Base-by-base conservation (phyloP, 2,888 invertebrate species). In the Chydorus sphaericus region DNA sequence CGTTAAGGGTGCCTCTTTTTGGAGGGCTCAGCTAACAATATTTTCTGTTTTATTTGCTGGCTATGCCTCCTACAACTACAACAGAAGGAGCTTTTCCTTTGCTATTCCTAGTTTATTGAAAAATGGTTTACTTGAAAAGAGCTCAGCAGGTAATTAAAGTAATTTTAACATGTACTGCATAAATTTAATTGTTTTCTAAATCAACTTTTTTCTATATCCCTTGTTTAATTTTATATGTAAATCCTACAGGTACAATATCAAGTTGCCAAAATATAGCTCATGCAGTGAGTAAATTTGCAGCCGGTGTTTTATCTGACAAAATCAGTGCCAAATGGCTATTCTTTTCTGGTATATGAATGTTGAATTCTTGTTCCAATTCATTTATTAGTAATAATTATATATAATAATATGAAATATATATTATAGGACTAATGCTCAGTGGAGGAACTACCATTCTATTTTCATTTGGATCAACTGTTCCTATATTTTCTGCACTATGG, bases 251-350 rank as follows among this genome's bases (percentile, higher is more conserved):
- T 55, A 59, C 70, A 29, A 71, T 73, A 20, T 64, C 68, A 20
- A 72, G 71, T 60, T 66, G 69, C 59, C 72, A 72, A 62, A 69
- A 69, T 59, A 52, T 71, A 37, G 72, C 72, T 2, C 73, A 73
- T 61, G 68, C 71, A 4, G 63, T 71, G 20, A 70, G 71, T 62
- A 73, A 73, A 62, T 71, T 73, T 60, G 50, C 68, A 4, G 68
- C 70, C 53, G 73, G 73, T 4, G 61, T 73, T 14, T 58, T 72
- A 33, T 67, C 68, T 2, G 73, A 73, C 61, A 58, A 64, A 23
- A 61, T 69, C 44, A 69, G 69, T 56, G 67, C 72, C 1, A 64
- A 65, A 16, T 23, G 67, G 10, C 63, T 71, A 31, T 68, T 73
- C 54, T 62, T 66, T n/a, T 57, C 61, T 3, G 70, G 60, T 61